Evolutionary conservation across 2,797 vertebrate species (phyloP), one percentile per base, ranked within the genome.

Genomic region (Neosilurus hyrtlii): DNA sequence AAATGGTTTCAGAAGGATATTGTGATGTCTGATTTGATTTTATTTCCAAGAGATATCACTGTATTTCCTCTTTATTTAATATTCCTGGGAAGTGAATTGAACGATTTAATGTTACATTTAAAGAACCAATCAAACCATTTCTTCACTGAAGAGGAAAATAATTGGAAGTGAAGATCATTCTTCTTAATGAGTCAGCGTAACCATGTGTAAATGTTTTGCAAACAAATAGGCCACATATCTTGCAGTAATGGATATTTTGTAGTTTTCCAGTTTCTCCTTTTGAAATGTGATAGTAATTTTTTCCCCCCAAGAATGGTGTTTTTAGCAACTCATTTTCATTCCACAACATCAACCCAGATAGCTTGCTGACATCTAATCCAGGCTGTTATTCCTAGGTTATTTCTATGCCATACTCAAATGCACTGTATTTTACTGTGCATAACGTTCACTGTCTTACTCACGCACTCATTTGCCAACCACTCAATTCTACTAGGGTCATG

Each of bases 241-340:
- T 18, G 51, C 56, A 51, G 37, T 71, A 70, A 51, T 61, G 67
- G 74, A 56, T 83, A 20, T n/a, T 78, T 61, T 62, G 18, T 65
- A 61, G 43, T 78, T 52, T 70, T 49, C 49, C 20, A 71, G 22
- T 51, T 71, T 71, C 37, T 30, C 52, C n/a, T 52, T 76, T 49
- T 63, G 56, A 83, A 78, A 71, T 59, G 26, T 35, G 65, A 83
- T 70, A 30, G 30, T 79, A 2, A n/a, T 35, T 70, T 49, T 70
- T 71, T 78, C 43, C 43, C 43, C 43, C 43, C 43, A 4, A 43
- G 74, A 78, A 83, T 30, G 61, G 43, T 67, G 20, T 70, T 70
- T 71, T 62, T 7, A 43, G 18, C 43, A 79, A 52, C 37, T 83
- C 10, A 15, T 57, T 20, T 18, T 79, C 30, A 9, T 71, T 61